Base-by-base conservation (phyloP, 2,113 vertebrate species). In the Rhadina sibilatrix region DNA sequence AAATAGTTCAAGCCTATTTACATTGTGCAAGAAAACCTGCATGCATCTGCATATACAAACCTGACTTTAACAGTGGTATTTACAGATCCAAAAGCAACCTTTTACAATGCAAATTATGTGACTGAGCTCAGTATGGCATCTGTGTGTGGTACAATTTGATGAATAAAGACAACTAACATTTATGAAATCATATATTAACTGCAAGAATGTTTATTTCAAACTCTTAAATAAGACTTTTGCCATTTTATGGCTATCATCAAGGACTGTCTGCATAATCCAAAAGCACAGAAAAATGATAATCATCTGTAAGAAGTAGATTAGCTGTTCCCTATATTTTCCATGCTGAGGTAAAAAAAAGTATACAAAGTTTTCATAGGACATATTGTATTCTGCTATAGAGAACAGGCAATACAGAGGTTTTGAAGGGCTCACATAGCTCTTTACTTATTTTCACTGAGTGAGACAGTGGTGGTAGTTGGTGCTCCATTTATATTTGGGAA, bases 281-380 rank as follows among this genome's bases (percentile, higher is more conserved):
- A 88, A 72, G 2, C 25, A 79, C 4, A 65, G 20, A 30, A 65
- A 76, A 52, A 53, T 11, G 0, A 25, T 7, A 90, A 33, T 37
- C 1, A 40, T 47, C 19, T 59, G 6, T 33, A 5, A 80, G 9
- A 5, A 69, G 23, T 19, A 52, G 10, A 50, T 38, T 76, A 57
- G 4, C 2, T 4, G 0, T 1, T 59, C 9, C n/a, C 42, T 74
- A 0, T 46, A 46, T 33, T 11, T 71, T 37, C 3, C 8, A 76
- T 11, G 12, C 13, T 5, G 13, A 65, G 18, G 18, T 37, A 66
- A 33, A 72, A 81, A 81, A 50, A 47, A 12, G 12, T 13, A 52
- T 10, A 7, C 5, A 28, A 38, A 13, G 17, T 47, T 65, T 85
- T 83, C 31, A 57, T 2, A 28, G 6, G 17, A 37, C 17, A n/a